phyloP scores from a whole-genome alignment of 2,888 invertebrate species.

The Heliconius charithonia region DNA sequence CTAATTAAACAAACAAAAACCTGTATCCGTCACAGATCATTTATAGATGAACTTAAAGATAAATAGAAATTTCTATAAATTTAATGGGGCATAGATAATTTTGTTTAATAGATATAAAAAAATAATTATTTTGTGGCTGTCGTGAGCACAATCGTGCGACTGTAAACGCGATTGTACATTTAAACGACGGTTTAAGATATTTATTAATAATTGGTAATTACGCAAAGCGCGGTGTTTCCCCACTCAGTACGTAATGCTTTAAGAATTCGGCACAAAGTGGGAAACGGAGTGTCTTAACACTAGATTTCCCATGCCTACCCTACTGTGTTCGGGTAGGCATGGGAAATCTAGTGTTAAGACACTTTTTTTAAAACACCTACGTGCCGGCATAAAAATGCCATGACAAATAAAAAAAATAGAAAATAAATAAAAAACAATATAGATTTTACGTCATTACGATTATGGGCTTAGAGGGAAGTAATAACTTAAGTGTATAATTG shows the following conservation, averaged over 20 bases:
- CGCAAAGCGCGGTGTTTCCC: no score
- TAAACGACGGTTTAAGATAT: no score
- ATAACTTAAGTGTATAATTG: background rate
- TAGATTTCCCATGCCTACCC: no score
- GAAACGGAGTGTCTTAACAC: background rate
- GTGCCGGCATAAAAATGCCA: no score
- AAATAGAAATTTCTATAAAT: slow-evolving; percentile 1
- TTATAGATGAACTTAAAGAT: slow-evolving; percentile 13
- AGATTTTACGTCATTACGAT: background rate
- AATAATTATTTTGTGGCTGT: background rate
- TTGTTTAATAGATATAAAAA: background rate
- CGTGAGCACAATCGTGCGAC: no score
- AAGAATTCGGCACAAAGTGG: no score
- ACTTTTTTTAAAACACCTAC: no score
- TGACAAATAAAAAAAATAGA: background rate
- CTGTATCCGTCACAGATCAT: slow-evolving; percentile 1
- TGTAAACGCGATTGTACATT: no score
- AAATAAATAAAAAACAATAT: background rate
- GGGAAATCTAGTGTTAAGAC: no score
- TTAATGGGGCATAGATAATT: slow-evolving; percentile 13
- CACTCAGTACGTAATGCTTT: no score
- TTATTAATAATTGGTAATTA: no score
- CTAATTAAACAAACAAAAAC: slow-evolving; percentile 13
- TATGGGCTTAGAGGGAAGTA: background rate
- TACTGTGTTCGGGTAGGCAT: no score